Conservation (phyloP, 2,888 invertebrate genomes). For the Nemapogon koenigi region DNA sequence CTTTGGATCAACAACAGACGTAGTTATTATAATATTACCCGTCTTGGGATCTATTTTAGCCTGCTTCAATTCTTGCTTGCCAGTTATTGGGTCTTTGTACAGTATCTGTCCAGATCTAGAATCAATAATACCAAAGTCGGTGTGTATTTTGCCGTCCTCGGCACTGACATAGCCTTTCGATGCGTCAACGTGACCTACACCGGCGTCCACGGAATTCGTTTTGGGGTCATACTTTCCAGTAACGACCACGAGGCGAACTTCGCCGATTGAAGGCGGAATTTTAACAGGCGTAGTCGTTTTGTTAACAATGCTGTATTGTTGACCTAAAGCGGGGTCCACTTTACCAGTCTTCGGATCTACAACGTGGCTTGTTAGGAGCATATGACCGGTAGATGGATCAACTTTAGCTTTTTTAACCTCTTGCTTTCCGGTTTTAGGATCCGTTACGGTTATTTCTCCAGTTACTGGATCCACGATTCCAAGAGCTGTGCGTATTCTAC, state of each 20-base stretch:
- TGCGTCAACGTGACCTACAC: constrained; percentile 57
- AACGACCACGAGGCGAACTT: constrained; percentile 47
- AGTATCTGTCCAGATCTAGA: constrained; percentile 65
- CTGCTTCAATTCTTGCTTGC: constrained; percentile 68
- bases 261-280: constrained; percentile 45
- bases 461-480: constrained; percentile 70
- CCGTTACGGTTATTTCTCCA: constrained; percentile 54
- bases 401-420: constrained; percentile 65
- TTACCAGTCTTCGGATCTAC: constrained; percentile 67
- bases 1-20: constrained; percentile 64
- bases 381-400: constrained; percentile 63
- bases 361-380: constrained; percentile 61
- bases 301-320: constrained; percentile 54
- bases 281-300: constrained; percentile 43
- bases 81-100: constrained; percentile 66
- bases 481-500: constrained; percentile 65
- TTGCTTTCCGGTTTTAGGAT: constrained; percentile 52
- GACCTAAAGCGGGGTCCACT: constrained; percentile 61
- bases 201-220: constrained; percentile 63
- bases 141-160: constrained; percentile 63
- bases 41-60: constrained; percentile 67
- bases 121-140: constrained; percentile 66
- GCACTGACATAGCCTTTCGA: constrained; percentile 58
- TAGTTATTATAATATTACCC: constrained; percentile 63
- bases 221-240: constrained; percentile 66